A percentile compares a stretch with the other conserved stretches of the same genome.
phyloP scores from a whole-genome alignment of 2,113 vertebrate species.

The Guaruba guarouba region DNA sequence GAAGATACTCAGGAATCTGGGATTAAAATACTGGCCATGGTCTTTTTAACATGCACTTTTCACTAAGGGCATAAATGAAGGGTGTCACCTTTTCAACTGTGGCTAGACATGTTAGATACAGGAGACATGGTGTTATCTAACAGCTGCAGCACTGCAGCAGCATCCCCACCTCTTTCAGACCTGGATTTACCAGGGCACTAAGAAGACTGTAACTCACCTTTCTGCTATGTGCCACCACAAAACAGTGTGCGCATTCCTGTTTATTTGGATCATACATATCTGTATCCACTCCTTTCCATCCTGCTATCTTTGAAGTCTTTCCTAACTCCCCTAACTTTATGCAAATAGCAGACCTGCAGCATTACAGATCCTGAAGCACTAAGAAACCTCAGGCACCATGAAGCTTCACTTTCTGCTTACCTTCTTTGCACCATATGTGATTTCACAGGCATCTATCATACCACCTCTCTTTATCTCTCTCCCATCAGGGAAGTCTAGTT shows the following conservation, averaged over 20 bases:
- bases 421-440: background rate
- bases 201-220: background rate
- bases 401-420: background rate
- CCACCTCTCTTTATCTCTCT: background rate
- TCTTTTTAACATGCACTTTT: background rate
- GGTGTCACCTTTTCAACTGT: background rate
- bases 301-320: background rate
- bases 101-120: background rate
- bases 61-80: background rate
- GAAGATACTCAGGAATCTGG: background rate
- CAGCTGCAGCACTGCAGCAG: background rate
- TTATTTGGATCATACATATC: background rate
- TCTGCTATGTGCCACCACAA: background rate
- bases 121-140: background rate
- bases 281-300: background rate
- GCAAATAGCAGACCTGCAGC: background rate
- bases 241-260: fast-evolving
- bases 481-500: background rate
- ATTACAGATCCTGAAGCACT: background rate
- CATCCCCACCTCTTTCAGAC: background rate
- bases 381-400: background rate
- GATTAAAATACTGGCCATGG: background rate
- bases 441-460: background rate
- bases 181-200: background rate
- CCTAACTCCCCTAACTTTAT: background rate